Evolutionary conservation across 1,140 invertebrate genomes (phyloP).

Genomic region (Notospermus geniculatus): DNA sequence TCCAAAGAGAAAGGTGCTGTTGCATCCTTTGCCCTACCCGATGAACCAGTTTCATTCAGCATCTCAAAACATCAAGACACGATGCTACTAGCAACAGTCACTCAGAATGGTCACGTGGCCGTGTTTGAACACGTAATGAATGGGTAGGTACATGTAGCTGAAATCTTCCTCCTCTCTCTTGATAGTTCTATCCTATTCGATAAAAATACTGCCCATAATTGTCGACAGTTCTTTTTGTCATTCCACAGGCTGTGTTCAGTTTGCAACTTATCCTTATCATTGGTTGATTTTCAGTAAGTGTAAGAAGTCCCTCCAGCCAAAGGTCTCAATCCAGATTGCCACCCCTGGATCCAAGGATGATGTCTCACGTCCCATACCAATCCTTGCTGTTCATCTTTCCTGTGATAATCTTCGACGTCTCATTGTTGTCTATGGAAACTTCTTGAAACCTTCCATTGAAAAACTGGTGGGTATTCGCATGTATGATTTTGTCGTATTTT

Average conservation of each 20-base stretch:
- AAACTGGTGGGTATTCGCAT: conserved; percentile 39
- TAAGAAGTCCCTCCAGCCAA: conserved; percentile 43
- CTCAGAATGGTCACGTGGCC: conserved; percentile 72
- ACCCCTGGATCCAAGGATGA: conserved; percentile 25
- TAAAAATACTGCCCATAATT: no score
- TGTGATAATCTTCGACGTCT: conserved; percentile 16
- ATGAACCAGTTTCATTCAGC: conserved; percentile 63
- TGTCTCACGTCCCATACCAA: conserved; percentile 32
- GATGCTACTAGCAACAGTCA: conserved; percentile 65
- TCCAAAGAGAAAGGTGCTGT: conserved; percentile 43
- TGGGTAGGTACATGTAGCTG: conserved; percentile 57
- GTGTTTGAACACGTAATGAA: conserved; percentile 74
- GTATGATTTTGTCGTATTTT: neutral
- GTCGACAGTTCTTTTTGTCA: no score
- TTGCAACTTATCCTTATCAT: no score
- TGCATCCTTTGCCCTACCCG: conserved; percentile 65
- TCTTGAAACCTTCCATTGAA: conserved; percentile 48
- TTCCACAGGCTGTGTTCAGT: no score
- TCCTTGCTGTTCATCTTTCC: conserved; percentile 36
- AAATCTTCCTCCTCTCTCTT: neutral
- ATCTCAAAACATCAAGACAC: conserved; percentile 42
- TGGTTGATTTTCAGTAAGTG: conserved; percentile 34
- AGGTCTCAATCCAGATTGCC: conserved; percentile 42
- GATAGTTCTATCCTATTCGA: no score
- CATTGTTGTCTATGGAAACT: conserved; percentile 42